Evolutionary conservation across 2,888 invertebrate genomes (phyloP).

Genomic region (Hedya salicella): DNA sequence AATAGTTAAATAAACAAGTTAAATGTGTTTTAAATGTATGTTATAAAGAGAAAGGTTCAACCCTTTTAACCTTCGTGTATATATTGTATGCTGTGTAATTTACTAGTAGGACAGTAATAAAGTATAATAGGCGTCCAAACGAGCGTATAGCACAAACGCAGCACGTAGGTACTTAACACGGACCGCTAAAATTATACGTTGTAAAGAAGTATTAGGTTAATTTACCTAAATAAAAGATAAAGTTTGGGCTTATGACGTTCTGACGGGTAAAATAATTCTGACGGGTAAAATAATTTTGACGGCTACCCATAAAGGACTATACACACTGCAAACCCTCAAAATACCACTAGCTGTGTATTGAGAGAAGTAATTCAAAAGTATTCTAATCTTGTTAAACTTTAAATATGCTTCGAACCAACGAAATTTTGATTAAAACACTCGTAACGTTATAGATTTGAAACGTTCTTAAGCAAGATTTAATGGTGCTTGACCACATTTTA

Average conservation of each 20-base stretch:
- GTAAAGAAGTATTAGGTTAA: conserved; percentile 48
- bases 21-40: not conserved
- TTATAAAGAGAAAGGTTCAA: not conserved
- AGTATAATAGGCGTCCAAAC: not conserved
- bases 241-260: conserved; percentile 26
- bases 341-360: too few species aligned
- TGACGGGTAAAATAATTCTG: conserved; percentile 25
- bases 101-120: not conserved
- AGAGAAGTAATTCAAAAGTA: too few species aligned
- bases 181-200: conserved; percentile 42
- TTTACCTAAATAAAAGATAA: conserved; percentile 41
- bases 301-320: conserved; percentile 30
- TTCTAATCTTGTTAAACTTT: too few species aligned
- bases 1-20: too few species aligned
- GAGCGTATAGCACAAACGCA: not conserved
- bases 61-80: not conserved
- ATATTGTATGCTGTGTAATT: not conserved
- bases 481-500: too few species aligned
- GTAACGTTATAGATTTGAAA: too few species aligned
- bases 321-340: not conserved
- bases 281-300: too few species aligned
- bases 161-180: conserved; percentile 33
- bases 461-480: too few species aligned
- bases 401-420: too few species aligned
- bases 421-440: too few species aligned